Evolutionary conservation across 2,888 invertebrate genomes (phyloP).

Genomic region (Encarsia formosa): DNA sequence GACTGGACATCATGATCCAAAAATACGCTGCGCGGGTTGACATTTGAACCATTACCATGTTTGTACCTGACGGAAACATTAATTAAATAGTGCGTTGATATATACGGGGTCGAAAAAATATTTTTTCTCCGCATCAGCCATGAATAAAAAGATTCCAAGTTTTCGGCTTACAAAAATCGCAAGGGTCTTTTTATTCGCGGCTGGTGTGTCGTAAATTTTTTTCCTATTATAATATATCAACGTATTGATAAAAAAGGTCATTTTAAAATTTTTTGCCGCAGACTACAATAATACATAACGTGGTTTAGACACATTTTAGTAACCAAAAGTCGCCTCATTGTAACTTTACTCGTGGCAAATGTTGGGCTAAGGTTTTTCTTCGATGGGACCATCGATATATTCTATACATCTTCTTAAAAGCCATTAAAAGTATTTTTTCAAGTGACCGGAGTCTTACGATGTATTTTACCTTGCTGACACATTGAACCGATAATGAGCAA

Average conservation of each 20-base stretch:
- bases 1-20: slow-evolving; percentile 37
- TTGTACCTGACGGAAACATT: background rate
- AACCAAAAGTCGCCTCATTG: no score
- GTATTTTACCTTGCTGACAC: slow-evolving; percentile 39
- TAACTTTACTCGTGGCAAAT: no score
- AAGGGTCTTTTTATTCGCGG: no score
- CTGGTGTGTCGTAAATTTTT: background rate
- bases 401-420: no score
- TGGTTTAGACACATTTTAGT: background rate
- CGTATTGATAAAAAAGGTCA: background rate
- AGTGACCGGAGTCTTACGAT: no score
- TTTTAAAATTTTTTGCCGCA: background rate
- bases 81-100: background rate
- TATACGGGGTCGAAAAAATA: background rate
- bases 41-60: slow-evolving; percentile 33
- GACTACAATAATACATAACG: background rate
- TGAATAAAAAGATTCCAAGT: no score
- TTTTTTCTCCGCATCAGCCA: no score
- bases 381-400: no score
- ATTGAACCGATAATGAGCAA: slow-evolving; percentile 32
- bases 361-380: no score
- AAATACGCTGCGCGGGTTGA: slow-evolving; percentile 38
- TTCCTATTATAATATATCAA: background rate
- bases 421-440: no score
- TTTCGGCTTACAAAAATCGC: no score